These are phyloP conservation scores for Tenthredo livida DNA, from an alignment of 2,888 invertebrate species.

Conservation along the genomic window DNA sequence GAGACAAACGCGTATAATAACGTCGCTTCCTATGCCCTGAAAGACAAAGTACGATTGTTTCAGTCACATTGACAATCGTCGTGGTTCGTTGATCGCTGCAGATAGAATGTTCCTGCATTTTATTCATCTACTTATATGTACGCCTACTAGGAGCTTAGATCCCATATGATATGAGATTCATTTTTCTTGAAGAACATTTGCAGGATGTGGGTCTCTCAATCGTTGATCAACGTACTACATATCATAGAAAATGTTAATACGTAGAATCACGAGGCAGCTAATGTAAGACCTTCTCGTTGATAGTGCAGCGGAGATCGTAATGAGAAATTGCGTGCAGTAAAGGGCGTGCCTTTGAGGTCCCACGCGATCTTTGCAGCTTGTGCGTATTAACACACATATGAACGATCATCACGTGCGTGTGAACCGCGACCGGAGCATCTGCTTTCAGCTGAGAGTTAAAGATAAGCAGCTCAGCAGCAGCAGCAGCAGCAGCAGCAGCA, in stretches of 20 bases:
- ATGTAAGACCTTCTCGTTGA: not conserved
- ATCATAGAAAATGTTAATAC: not conserved
- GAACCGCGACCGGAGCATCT: constrained; percentile 37
- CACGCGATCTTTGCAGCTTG: constrained; percentile 62
- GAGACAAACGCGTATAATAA: constrained; percentile 8
- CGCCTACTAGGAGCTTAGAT: not conserved
- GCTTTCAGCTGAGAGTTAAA: constrained; percentile 8
- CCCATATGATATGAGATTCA: not conserved
- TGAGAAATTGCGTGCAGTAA: constrained; percentile 68
- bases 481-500: not conserved
- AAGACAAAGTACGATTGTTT: constrained; percentile 24
- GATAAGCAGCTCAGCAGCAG: not conserved
- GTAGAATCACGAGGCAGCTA: not conserved
- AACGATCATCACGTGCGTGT: constrained; percentile 61
- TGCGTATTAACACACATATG: constrained; percentile 47
- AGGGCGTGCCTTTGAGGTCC: constrained; percentile 66
- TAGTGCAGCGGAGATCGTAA: constrained; percentile 56
- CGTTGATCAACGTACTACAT: too few relatives aligned
- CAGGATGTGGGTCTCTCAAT: not conserved
- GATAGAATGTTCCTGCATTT: not conserved
- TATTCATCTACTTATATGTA: not conserved
- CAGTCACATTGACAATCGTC: constrained; percentile 38
- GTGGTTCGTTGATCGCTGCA: constrained; percentile 1
- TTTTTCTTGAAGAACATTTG: not conserved
- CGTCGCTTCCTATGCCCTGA: constrained; percentile 23